These are phyloP conservation scores for Spodoptera picta DNA, from an alignment of 2,888 invertebrate species.

Conservation along the genomic window DNA sequence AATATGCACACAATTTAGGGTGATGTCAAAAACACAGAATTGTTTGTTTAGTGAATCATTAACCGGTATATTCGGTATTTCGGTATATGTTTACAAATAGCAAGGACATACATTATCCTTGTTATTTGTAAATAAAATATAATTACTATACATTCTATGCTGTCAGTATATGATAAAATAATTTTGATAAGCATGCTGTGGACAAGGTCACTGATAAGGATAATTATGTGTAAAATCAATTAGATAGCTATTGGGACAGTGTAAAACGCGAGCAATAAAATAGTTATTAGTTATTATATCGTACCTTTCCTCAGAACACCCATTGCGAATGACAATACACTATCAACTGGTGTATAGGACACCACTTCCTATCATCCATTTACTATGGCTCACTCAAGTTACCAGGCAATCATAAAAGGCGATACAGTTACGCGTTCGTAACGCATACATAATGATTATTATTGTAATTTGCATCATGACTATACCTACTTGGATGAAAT, in stretches of 20 bases:
- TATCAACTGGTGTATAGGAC: conserved; percentile 62
- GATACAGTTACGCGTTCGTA: conserved; percentile 79
- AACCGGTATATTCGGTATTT: conserved; percentile 2
- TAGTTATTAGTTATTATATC: conserved; percentile 26
- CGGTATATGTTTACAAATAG: conserved; percentile 34
- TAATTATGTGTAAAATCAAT: conserved; percentile 11
- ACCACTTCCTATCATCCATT: conserved; percentile 66
- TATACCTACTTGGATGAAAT: conserved; percentile 26
- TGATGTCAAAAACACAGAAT: too few species aligned
- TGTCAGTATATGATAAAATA: conserved; percentile 19
- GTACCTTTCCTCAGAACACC: conserved; percentile 70
- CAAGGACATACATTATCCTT: conserved; percentile 3
- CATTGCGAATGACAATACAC: conserved; percentile 64
- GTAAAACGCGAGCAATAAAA: conserved; percentile 25
- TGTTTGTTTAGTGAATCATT: too few species aligned
- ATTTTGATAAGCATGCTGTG: conserved; percentile 34
- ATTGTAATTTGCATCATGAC: conserved; percentile 72
- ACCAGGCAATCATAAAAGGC: conserved; percentile 71
- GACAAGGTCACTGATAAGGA: conserved; percentile 45
- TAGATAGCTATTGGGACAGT: conserved; percentile 37
- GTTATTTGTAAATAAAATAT: conserved; percentile 6
- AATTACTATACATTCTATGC: conserved; percentile 12
- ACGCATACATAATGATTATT: conserved; percentile 78
- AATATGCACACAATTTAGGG: too few species aligned
- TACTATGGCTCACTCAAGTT: conserved; percentile 54